Percentiles rank a stretch among this genome's conserved stretches.
These are phyloP conservation scores for Zoanthus gigantus DNA, from an alignment of 92 coral and sea anemone genomes.

Conservation along the genomic window DNA sequence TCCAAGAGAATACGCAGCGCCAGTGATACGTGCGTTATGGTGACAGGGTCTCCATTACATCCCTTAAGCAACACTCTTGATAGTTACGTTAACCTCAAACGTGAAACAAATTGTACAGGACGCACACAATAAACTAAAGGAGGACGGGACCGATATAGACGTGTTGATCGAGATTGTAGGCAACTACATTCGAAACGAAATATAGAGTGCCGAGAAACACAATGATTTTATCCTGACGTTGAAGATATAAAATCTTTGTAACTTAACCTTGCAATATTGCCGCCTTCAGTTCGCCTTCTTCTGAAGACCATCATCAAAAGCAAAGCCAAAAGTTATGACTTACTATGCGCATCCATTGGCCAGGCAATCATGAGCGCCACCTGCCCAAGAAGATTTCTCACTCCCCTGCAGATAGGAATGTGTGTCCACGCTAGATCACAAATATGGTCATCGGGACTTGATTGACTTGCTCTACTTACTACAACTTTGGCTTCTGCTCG, in stretches of 20 bases:
- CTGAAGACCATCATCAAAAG: slow-evolving; percentile 6
- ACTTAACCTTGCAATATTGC: slow-evolving; percentile 12
- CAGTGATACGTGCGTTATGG: slow-evolving; percentile 36
- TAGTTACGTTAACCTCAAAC: neutral
- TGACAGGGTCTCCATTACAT: slow-evolving; percentile 31
- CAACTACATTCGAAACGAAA: slow-evolving; percentile 6
- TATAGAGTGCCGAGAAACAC: slow-evolving; percentile 43
- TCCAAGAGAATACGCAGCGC: slow-evolving; percentile 4
- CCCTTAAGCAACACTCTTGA: slow-evolving; percentile 26
- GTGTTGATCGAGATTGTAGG: neutral
- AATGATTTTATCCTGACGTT: neutral
- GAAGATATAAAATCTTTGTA: slow-evolving; percentile 30
- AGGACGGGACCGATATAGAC: neutral
- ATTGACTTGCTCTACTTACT: slow-evolving; percentile 17
- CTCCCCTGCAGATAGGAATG: slow-evolving; percentile 8
- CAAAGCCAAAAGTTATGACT: neutral
- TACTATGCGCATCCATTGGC: slow-evolving; percentile 20
- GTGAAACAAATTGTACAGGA: slow-evolving; percentile 16
- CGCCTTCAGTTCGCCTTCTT: slow-evolving; percentile 21
- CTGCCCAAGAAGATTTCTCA: neutral
- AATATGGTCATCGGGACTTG: too few relatives aligned
- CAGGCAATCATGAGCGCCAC: slow-evolving; percentile 50
- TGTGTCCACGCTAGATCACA: neutral
- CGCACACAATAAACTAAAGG: neutral
- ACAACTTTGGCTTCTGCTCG: slow-evolving; percentile 46